These are phyloP conservation scores for Rutpela maculata DNA, from an alignment of 2,888 invertebrate genomes.

Conservation along the genomic window DNA sequence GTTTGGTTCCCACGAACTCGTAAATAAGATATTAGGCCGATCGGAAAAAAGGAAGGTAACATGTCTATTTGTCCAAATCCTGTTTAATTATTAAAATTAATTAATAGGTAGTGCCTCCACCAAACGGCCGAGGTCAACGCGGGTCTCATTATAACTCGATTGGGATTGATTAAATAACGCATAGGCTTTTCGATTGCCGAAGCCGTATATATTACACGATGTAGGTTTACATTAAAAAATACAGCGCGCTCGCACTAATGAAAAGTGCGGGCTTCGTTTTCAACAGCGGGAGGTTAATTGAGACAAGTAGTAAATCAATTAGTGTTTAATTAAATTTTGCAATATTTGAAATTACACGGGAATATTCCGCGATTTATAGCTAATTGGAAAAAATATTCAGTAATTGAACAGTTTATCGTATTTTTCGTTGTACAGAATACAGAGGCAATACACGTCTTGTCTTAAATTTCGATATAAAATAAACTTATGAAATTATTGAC, in stretches of 20 bases:
- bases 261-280: slow-evolving; percentile 30
- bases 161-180: slow-evolving; percentile 28
- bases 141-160: slow-evolving; percentile 19
- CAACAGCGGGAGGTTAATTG: slow-evolving; percentile 34
- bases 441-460: background rate
- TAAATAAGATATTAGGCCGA: slow-evolving; percentile 43
- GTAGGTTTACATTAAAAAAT: slow-evolving; percentile 24
- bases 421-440: background rate
- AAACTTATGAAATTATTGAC: no score
- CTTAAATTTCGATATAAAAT: no score
- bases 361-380: slow-evolving; percentile 27
- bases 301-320: slow-evolving; percentile 41
- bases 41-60: slow-evolving; percentile 18
- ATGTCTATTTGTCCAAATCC: slow-evolving; percentile 2
- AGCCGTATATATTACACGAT: slow-evolving; percentile 23
- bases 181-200: slow-evolving; percentile 17
- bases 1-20: slow-evolving; percentile 40
- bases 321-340: slow-evolving; percentile 37
- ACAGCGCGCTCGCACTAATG: slow-evolving; percentile 29
- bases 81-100: slow-evolving; percentile 27
- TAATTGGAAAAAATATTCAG: background rate
- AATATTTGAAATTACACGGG: slow-evolving; percentile 4
- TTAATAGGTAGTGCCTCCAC: slow-evolving; percentile 16
- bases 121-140: slow-evolving; percentile 15
- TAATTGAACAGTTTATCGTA: background rate